Evolutionary conservation across 2,888 invertebrate genomes (phyloP).

Genomic region (Campoplex nolae): DNA sequence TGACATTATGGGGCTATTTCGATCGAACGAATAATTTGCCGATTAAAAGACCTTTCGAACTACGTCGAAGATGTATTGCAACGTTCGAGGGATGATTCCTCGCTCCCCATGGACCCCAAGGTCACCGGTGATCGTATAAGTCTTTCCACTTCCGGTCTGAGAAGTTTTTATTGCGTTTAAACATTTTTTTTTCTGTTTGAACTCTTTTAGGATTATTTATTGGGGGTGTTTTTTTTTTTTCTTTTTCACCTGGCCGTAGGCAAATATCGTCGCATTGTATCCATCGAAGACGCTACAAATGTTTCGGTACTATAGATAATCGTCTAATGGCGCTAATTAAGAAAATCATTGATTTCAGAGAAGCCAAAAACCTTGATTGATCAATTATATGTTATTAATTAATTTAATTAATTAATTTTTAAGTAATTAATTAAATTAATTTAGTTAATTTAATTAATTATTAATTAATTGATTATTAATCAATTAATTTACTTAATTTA

Average conservation of each 20-base stretch:
- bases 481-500: not conserved
- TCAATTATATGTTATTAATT: not conserved
- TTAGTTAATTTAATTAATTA: no score
- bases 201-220: conserved; percentile 32
- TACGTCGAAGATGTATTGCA: conserved; percentile 85
- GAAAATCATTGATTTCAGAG: not conserved
- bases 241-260: conserved; percentile 86
- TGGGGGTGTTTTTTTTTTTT: not conserved
- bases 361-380: no score
- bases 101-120: conserved; percentile 83
- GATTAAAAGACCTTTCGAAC: conserved; percentile 81
- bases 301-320: conserved; percentile 39
- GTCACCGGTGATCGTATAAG: conserved; percentile 86
- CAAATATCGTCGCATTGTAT: conserved; percentile 87
- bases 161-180: conserved; percentile 16
- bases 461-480: no score
- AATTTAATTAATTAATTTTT: not conserved
- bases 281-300: conserved; percentile 85
- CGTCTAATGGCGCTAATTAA: conserved; percentile 33
- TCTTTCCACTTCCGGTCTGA: conserved; percentile 87
- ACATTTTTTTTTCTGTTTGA: not conserved
- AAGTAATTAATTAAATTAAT: no score
- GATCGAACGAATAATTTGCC: not conserved
- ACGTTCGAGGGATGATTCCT: conserved; percentile 86
- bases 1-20: not conserved